A percentile compares a stretch with the other conserved stretches of the same genome.
Conservation (phyloP, 1,140 invertebrate genomes). For the Magallana ariakensis region DNA sequence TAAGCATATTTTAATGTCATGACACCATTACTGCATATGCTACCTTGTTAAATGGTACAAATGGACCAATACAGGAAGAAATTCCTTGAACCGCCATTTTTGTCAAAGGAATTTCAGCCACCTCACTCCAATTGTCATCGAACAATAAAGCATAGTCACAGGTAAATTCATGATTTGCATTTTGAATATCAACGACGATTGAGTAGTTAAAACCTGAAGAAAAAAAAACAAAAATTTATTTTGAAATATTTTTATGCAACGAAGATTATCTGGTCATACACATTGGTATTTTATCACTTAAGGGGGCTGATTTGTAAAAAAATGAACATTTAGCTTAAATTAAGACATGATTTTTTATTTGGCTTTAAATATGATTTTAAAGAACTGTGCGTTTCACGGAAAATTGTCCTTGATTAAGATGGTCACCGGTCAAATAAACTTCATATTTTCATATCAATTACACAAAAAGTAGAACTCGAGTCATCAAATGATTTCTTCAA, state of each 20-base stretch:
- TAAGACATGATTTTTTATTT: too few relatives aligned
- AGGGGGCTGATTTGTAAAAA: background rate
- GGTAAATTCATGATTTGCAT: background rate
- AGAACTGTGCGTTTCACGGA: too few relatives aligned
- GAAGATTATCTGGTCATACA: too few relatives aligned
- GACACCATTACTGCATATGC: background rate
- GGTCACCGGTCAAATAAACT: too few relatives aligned
- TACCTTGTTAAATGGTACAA: background rate
- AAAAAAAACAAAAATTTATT: background rate
- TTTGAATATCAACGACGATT: slow-evolving; percentile 7
- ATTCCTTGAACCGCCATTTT: background rate
- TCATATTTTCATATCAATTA: too few relatives aligned
- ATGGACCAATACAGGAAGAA: background rate
- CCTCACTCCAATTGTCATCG: background rate
- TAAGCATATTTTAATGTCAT: too few relatives aligned
- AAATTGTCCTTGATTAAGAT: too few relatives aligned
- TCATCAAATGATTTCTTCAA: too few relatives aligned
- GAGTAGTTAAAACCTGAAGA: background rate
- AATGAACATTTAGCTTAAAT: background rate
- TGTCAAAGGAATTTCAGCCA: background rate
- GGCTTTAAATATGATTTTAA: too few relatives aligned
- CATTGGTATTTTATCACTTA: too few relatives aligned
- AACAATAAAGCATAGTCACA: background rate
- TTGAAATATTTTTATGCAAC: background rate
- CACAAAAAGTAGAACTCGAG: too few relatives aligned